Evolutionary conservation across 2,797 vertebrate species (phyloP).

Genomic region (Silurus aristotelis): DNA sequence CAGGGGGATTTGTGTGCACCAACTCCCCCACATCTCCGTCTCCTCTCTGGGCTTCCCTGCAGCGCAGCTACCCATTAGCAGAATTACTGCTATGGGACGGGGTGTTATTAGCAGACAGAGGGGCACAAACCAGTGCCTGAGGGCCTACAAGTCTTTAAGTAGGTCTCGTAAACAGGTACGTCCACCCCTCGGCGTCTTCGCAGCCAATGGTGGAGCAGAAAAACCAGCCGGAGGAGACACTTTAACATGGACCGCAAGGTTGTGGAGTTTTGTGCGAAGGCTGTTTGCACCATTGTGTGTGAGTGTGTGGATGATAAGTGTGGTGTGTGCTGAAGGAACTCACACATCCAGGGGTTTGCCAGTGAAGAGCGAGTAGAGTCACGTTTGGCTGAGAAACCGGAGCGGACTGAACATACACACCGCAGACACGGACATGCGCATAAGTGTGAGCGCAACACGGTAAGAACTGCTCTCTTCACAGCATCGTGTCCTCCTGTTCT

Average conservation of each 20-base stretch:
- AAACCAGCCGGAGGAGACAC: constrained; percentile 50
- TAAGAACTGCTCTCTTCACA: constrained; percentile 58
- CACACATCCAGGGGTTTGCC: not conserved
- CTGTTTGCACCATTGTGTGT: constrained; percentile 49
- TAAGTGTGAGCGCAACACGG: constrained; percentile 62
- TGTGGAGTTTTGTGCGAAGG: constrained; percentile 61
- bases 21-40: constrained; percentile 28
- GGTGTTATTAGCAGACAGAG: constrained; percentile 70
- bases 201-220: constrained; percentile 71
- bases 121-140: constrained; percentile 57
- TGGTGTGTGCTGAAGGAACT: constrained; percentile 54
- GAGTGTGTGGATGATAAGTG: constrained; percentile 67
- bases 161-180: constrained; percentile 72
- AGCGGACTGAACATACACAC: constrained; percentile 2
- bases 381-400: not conserved
- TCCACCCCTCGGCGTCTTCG: constrained; percentile 67
- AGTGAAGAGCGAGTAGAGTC: not conserved
- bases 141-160: constrained; percentile 69
- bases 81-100: constrained; percentile 67
- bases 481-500: not conserved
- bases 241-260: constrained; percentile 71
- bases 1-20: not conserved
- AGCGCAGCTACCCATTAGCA: constrained; percentile 70
- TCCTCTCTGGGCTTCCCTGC: constrained; percentile 41
- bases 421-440: constrained; percentile 66